These are phyloP conservation scores for Drosophila setifemur DNA, from an alignment of 1,140 invertebrate species.

Conservation along the genomic window DNA sequence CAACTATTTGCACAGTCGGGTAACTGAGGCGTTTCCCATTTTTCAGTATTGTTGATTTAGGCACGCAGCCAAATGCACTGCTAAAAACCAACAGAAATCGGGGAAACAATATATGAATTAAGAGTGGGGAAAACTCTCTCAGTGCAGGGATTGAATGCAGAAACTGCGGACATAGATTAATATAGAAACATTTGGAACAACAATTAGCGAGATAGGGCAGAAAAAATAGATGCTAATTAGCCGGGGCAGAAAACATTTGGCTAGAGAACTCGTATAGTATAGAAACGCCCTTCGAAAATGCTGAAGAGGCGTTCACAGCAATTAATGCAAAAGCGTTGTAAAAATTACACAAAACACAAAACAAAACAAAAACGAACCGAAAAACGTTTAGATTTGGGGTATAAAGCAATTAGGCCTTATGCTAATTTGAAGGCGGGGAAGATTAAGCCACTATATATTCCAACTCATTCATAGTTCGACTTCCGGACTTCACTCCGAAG, in stretches of 20 bases:
- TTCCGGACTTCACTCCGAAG: conserved; percentile 22
- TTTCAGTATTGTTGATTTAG: conserved; percentile 52
- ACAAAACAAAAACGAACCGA: conserved; percentile 8
- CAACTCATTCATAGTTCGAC: conserved; percentile 22
- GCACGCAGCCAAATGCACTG: conserved; percentile 38
- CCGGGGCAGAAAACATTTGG: conserved; percentile 24
- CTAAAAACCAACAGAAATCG: not conserved
- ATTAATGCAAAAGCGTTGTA: conserved; percentile 44
- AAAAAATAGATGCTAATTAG: conserved; percentile 68
- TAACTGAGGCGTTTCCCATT: conserved; percentile 35
- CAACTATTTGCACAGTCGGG: conserved; percentile 70
- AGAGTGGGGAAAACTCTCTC: not conserved
- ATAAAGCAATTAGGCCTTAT: conserved; percentile 65
- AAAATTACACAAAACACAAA: conserved; percentile 24
- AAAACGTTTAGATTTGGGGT: conserved; percentile 45
- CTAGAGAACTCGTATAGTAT: not conserved
- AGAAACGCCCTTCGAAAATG: conserved; percentile 22
- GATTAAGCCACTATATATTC: not conserved
- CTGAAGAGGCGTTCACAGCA: conserved; percentile 36
- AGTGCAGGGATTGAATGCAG: not conserved
- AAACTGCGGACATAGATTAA: conserved; percentile 41
- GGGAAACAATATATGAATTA: not conserved
- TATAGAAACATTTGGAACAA: conserved; percentile 53
- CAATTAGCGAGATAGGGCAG: conserved; percentile 48
- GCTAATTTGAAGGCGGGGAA: conserved; percentile 43